phyloP scores from a whole-genome alignment of 2,888 invertebrate species.

The Scaeva pyrastri region DNA sequence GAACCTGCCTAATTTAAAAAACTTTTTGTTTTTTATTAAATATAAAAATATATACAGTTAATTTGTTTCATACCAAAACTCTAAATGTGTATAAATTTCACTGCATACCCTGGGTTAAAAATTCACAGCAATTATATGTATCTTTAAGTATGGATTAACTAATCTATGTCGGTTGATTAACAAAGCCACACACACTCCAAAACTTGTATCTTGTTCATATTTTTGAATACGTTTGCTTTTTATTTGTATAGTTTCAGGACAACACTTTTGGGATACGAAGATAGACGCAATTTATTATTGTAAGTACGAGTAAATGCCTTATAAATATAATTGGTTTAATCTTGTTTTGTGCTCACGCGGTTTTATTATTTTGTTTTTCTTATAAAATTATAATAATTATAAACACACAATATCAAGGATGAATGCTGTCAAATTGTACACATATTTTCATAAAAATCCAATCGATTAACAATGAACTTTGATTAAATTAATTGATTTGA shows the following conservation, averaged over 20 bases:
- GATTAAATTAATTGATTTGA: background rate
- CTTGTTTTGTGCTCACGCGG: background rate
- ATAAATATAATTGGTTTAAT: background rate
- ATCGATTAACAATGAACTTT: background rate
- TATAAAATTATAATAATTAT: background rate
- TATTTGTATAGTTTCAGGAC: background rate
- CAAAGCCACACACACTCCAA: constrained; percentile 53
- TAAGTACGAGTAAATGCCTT: constrained; percentile 6
- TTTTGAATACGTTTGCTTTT: constrained; percentile 3
- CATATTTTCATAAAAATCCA: background rate
- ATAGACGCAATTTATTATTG: constrained; percentile 15
- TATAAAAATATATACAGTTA: constrained; percentile 22
- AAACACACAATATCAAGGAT: constrained; percentile 21
- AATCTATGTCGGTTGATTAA: constrained; percentile 28
- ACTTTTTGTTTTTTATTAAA: background rate
- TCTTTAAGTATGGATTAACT: constrained; percentile 7
- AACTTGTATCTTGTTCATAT: constrained; percentile 4
- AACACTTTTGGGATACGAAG: constrained; percentile 6
- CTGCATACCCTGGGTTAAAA: constrained; percentile 76
- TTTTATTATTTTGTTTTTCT: too few relatives aligned
- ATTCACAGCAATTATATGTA: constrained; percentile 42
- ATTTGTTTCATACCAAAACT: constrained; percentile 1
- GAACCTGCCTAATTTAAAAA: constrained; percentile 36
- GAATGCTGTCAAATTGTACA: background rate
- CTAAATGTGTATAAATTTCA: constrained; percentile 52